Evolutionary conservation across 2,113 vertebrate genomes (phyloP).

Genomic region (Trogon melanurus): DNA sequence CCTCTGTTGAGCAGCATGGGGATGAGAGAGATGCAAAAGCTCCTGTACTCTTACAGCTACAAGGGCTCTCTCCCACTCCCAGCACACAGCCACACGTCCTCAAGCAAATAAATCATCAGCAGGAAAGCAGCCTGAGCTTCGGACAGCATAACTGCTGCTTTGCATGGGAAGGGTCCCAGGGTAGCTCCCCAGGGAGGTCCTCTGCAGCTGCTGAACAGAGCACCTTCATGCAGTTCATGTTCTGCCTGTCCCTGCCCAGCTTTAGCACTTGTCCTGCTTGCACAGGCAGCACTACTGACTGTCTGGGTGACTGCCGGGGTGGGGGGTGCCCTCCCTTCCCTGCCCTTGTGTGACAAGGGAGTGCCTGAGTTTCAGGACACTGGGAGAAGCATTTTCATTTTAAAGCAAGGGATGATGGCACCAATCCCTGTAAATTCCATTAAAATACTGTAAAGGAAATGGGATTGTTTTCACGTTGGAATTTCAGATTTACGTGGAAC

Average conservation of each 20-base stretch:
- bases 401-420: not conserved
- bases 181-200: not conserved
- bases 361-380: fast-evolving
- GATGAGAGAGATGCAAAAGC: not conserved
- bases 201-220: not conserved
- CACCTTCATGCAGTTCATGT: no score
- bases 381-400: not conserved
- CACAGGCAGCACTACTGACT: not conserved
- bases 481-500: not conserved
- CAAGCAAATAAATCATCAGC: not conserved
- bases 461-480: not conserved
- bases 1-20: not conserved
- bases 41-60: not conserved
- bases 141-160: not conserved
- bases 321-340: not conserved
- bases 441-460: not conserved
- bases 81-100: not conserved
- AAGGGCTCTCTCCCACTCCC: not conserved
- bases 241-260: no score
- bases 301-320: fast-evolving
- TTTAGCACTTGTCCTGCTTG: no score
- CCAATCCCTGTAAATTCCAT: not conserved
- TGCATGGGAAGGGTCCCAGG: not conserved
- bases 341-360: not conserved
- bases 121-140: not conserved